phyloP scores from a whole-genome alignment of 2,797 vertebrate genomes.

The Pyrocephalus nanus region DNA sequence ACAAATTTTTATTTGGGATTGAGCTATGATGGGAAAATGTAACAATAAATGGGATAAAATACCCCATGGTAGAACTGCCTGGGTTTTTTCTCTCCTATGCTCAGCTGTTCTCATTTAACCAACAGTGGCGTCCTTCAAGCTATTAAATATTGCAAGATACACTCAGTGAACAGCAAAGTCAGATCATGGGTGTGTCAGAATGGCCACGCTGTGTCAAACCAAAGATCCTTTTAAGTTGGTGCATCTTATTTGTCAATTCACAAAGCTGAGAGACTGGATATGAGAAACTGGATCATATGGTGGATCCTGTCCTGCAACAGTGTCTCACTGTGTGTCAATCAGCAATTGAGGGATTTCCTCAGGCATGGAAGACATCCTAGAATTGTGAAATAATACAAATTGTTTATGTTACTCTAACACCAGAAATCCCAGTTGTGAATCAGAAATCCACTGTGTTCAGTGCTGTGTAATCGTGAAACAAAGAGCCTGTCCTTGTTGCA shows the following conservation, averaged over 20 bases:
- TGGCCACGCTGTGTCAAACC: neutral
- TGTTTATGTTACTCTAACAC: neutral
- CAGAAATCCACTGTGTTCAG: neutral
- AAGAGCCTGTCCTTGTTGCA: neutral
- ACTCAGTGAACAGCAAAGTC: neutral
- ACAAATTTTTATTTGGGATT: neutral
- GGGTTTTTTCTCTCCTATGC: neutral
- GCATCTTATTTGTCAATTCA: neutral
- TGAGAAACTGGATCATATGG: neutral
- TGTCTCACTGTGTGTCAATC: neutral
- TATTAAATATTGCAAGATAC: neutral
- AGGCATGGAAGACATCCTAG: neutral
- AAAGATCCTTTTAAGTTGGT: neutral
- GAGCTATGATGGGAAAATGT: neutral
- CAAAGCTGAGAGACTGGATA: neutral
- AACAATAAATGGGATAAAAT: neutral
- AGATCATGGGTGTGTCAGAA: neutral
- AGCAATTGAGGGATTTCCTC: neutral
- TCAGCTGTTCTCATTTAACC: neutral
- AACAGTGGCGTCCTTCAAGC: rapidly evolving
- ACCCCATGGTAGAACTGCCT: neutral
- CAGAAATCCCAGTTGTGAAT: neutral
- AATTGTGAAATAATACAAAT: neutral
- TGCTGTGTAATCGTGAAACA: neutral
- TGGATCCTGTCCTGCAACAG: neutral